Conservation (phyloP, 2,113 vertebrate species). For the Neolamprologus sp. region DNA sequence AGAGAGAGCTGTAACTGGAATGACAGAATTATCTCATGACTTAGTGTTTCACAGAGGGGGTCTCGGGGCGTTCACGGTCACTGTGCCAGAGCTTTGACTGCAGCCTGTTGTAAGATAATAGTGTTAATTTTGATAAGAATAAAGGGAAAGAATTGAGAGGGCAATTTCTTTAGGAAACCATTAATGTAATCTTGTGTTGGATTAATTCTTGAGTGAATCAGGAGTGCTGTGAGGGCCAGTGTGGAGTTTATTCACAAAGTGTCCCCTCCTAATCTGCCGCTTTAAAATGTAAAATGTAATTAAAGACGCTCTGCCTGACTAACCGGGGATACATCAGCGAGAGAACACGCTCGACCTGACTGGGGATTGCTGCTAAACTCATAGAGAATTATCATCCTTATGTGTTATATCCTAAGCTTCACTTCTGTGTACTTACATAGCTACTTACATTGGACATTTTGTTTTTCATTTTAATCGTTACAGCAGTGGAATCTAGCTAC, state of each 20-base stretch:
- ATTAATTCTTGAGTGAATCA: constrained; percentile 64
- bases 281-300: constrained; percentile 71
- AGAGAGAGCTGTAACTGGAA: constrained; percentile 33
- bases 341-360: constrained; percentile 27
- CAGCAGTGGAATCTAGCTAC: not conserved
- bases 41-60: not conserved
- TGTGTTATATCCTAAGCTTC: not conserved
- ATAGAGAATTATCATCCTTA: not conserved
- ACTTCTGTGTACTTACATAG: not conserved
- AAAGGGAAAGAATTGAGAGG: not conserved
- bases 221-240: constrained; percentile 25
- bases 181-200: constrained; percentile 71
- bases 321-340: constrained; percentile 12
- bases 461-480: not conserved
- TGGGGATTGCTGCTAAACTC: not conserved
- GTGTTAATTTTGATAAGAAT: constrained; percentile 59
- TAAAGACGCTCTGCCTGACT: constrained; percentile 49
- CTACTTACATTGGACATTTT: not conserved
- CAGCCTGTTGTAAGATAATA: constrained; percentile 57
- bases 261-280: constrained; percentile 58
- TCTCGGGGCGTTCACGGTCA: not conserved
- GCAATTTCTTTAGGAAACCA: constrained; percentile 53
- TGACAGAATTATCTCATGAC: constrained; percentile 56
- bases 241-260: constrained; percentile 58
- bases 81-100: not conserved